phyloP scores from a whole-genome alignment of 2,888 invertebrate genomes.

The Drosophila prolongata region DNA sequence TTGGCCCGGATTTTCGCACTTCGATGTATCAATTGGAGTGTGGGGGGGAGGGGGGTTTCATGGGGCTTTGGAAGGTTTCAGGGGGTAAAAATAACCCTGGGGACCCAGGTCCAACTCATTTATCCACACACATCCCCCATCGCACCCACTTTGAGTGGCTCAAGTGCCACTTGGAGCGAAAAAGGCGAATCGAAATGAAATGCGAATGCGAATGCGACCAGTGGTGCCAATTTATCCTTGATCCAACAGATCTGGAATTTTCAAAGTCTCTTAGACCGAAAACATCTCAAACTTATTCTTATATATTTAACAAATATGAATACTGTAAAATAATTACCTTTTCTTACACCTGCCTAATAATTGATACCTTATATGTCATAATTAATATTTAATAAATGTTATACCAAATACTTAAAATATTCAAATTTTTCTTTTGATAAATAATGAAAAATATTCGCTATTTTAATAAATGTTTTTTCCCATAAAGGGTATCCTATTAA shows the following conservation, averaged over 20 bases:
- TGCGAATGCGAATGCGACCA: conserved; percentile 25
- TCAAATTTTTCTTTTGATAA: too few species aligned
- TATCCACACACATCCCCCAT: conserved; percentile 32
- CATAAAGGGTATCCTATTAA: too few species aligned
- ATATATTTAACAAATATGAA: neutral
- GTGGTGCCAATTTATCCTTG: neutral
- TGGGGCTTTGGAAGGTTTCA: neutral
- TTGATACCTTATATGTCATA: too few species aligned
- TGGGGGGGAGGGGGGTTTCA: neutral
- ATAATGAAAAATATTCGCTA: too few species aligned
- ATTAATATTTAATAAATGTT: too few species aligned
- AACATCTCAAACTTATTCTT: too few species aligned
- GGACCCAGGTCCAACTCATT: conserved; percentile 39
- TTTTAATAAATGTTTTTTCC: neutral
- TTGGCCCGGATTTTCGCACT: conserved; percentile 47
- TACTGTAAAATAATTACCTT: too few species aligned
- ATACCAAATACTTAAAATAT: too few species aligned
- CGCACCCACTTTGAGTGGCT: conserved; percentile 20
- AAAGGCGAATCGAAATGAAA: conserved; percentile 39
- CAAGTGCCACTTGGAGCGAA: conserved; percentile 41
- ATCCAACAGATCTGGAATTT: neutral
- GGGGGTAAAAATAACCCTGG: neutral
- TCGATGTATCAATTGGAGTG: conserved; percentile 14
- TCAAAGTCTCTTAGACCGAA: too few species aligned
- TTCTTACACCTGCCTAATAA: too few species aligned